Conservation (phyloP, 2,797 vertebrate genomes). For the Pantherophis alleghaniensis region DNA sequence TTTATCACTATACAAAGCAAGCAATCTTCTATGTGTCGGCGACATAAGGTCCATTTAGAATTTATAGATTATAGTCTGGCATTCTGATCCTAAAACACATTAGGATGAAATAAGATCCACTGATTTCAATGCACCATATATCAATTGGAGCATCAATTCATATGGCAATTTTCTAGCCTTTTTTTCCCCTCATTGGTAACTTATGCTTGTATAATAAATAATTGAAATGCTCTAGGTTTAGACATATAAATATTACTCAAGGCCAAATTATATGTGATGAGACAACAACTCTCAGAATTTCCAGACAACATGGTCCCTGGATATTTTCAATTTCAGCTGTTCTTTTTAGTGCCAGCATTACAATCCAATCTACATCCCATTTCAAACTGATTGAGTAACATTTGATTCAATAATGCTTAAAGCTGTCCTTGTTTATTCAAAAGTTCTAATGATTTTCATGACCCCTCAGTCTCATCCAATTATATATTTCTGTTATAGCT, state of each 20-base stretch:
- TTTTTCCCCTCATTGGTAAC: neutral
- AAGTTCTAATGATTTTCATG: neutral
- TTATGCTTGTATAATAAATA: neutral
- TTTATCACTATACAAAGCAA: conserved; percentile 34
- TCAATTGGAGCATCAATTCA: neutral
- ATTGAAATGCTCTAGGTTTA: neutral
- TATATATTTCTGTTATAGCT: neutral
- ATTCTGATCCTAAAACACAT: conserved; percentile 1
- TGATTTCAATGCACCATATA: neutral
- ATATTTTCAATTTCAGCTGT: neutral
- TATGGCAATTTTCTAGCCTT: neutral
- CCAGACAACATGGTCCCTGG: neutral
- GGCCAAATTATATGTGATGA: neutral
- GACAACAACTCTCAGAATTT: neutral
- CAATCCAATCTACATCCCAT: neutral
- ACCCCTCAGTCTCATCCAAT: neutral
- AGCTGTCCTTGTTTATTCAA: neutral
- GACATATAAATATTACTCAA: neutral
- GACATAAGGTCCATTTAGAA: neutral
- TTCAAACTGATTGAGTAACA: neutral
- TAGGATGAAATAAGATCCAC: conserved; percentile 4
- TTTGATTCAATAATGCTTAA: neutral
- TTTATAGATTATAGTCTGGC: conserved; percentile 18
- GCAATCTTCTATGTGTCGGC: conserved; percentile 13
- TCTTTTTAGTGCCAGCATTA: neutral